Evolutionary conservation across 1,140 invertebrate species (phyloP).

Genomic region (Asobara japonica): DNA sequence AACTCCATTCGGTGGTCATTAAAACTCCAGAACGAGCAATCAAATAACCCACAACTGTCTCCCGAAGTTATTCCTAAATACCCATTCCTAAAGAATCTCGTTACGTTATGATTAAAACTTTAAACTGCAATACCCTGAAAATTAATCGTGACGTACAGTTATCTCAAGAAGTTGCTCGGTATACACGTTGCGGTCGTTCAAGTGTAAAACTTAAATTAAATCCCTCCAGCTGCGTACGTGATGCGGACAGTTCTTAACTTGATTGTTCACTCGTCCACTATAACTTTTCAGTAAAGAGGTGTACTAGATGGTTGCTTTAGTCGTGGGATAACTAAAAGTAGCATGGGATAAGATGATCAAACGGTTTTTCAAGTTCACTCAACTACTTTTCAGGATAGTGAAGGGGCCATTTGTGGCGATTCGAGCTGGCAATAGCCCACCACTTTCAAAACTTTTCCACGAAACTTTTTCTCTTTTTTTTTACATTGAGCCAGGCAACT

Average conservation of each 20-base stretch:
- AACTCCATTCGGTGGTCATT: too few relatives aligned
- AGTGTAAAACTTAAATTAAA: constrained; percentile 8
- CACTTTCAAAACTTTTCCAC: neutral
- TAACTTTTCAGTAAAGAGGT: neutral
- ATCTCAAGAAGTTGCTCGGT: neutral
- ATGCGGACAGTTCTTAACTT: constrained; percentile 8
- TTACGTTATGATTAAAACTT: neutral
- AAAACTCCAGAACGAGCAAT: too few relatives aligned
- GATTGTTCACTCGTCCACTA: neutral
- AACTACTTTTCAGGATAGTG: neutral
- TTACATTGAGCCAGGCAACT: neutral
- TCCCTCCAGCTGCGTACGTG: constrained; percentile 2
- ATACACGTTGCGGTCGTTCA: neutral
- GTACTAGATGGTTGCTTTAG: neutral
- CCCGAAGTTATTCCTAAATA: too few relatives aligned
- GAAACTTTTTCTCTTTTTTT: neutral
- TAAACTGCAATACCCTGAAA: neutral
- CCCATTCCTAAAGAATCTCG: neutral
- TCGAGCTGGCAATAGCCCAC: constrained; percentile 12
- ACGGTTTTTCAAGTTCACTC: neutral
- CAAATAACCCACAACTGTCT: neutral
- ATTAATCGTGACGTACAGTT: neutral
- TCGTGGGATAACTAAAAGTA: neutral
- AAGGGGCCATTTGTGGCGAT: constrained; percentile 3
- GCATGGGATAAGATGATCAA: neutral